Conservation (phyloP, 2,888 invertebrate species). For the Allolobophora icterica region DNA sequence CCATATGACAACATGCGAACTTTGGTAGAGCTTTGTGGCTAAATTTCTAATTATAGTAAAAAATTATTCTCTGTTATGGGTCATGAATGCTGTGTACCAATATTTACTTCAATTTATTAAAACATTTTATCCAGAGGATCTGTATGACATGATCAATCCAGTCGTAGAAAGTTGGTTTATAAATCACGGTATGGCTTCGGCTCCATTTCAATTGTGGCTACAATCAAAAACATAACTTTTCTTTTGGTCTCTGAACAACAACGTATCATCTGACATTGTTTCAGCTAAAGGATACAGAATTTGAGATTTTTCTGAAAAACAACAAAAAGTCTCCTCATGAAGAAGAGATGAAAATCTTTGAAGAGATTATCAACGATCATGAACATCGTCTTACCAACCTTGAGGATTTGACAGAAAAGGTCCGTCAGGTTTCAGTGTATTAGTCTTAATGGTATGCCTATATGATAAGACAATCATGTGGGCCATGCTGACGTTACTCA, state of each 20-base stretch:
- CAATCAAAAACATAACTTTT: background rate
- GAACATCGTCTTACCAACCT: background rate
- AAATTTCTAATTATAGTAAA: no score
- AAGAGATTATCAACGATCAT: conserved; percentile 12
- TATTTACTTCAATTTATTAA: background rate
- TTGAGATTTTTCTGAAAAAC: conserved; percentile 25
- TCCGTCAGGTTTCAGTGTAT: background rate
- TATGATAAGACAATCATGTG: background rate
- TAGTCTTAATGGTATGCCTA: background rate
- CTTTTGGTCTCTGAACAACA: background rate
- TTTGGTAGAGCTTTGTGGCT: no score
- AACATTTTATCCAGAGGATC: background rate
- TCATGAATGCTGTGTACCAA: background rate
- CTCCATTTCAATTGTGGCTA: background rate
- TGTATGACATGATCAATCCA: background rate
- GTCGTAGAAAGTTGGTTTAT: background rate
- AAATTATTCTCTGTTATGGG: no score
- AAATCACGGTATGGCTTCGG: background rate
- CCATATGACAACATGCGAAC: no score
- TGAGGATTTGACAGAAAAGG: background rate
- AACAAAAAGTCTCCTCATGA: background rate
- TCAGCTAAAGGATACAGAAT: background rate
- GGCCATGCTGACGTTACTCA: background rate
- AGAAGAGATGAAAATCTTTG: background rate
- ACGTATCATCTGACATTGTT: background rate